Evolutionary conservation across 2,888 invertebrate genomes (phyloP), one percentile per base, ranked within the genome.

Genomic region (Chouioia cunea): DNA sequence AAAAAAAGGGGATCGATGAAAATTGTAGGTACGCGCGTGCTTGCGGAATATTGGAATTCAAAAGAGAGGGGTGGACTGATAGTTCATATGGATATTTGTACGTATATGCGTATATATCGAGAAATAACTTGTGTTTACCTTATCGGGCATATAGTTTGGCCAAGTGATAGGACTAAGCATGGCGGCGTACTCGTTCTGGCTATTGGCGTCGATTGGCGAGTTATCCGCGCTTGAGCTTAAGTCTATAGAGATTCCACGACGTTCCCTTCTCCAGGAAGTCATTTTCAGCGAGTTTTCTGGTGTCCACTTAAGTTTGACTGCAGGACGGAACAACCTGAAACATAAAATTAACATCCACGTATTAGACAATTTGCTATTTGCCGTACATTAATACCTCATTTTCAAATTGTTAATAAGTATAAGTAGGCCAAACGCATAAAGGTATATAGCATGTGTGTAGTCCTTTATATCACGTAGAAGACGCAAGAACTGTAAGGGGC

Each of bases 251-350:
- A 77, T 73, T 12, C 80, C 75, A 18, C 79, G 70, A 58, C 80
- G 78, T 46, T 79, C 76, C n/a, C n/a, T n/a, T 22, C 75, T 75
- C 68, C 75, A 80, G 22, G 77, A 65, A 16, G 76, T 76, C 47
- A 76, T 69, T 70, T 78, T 79, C 73, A 81, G 73, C 67, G 76
- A 18, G n/a, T 65, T 63, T 67, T 83, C 84, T 23, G 84, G 83
- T 23, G 84, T 83, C 18, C 74, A 77, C 75, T 77, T 80, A 69
- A 83, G 81, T 73, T 80, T 82, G 70, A 85, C 83, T 18, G 78
- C 81, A 83, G 82, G 81, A 77, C 82, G 80, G 75, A 85, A 85
- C 22, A 85, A 80, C 54, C 84, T 84, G 79, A 14, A 54, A 18
- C 14, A 64, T 63, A 59, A 50, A 56, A 57, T 0, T 43, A 10